Evolutionary conservation across 2,888 invertebrate species (phyloP).

Genomic region (Epiblema foenella): DNA sequence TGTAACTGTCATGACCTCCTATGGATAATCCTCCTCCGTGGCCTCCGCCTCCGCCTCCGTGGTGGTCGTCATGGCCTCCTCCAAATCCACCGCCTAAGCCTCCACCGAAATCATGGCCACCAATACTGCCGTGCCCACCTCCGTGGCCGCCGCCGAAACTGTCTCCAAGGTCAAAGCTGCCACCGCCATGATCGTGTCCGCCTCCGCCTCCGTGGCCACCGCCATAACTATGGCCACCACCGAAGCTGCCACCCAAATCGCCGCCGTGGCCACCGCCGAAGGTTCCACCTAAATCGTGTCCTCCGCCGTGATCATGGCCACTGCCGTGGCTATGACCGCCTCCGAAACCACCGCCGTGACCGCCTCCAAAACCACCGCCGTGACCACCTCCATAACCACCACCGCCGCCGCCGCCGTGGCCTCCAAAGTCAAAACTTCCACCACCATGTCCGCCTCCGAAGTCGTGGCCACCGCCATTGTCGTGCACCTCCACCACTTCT

Average conservation of each 20-base stretch:
- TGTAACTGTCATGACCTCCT: conserved; percentile 51
- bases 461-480: conserved; percentile 51
- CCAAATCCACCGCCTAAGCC: conserved; percentile 45
- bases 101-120: conserved; percentile 49
- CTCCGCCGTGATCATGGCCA: conserved; percentile 46
- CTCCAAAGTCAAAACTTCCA: conserved; percentile 54
- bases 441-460: conserved; percentile 51
- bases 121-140: conserved; percentile 51
- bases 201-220: conserved; percentile 43
- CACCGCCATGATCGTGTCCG: conserved; percentile 44
- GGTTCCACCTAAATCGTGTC: conserved; percentile 45
- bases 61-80: conserved; percentile 50
- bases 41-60: conserved; percentile 44
- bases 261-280: conserved; percentile 41
- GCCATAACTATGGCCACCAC: conserved; percentile 24
- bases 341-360: conserved; percentile 48
- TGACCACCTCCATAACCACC: conserved; percentile 54
- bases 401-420: conserved; percentile 52
- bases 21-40: conserved; percentile 48
- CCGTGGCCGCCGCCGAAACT: conserved; percentile 49
- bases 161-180: conserved; percentile 38
- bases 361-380: conserved; percentile 47
- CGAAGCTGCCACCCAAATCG: conserved; percentile 45
- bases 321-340: conserved; percentile 47
- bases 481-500: conserved; percentile 26